Base-by-base conservation (phyloP, 1,140 invertebrate genomes). In the Drosophila ironensis region DNA sequence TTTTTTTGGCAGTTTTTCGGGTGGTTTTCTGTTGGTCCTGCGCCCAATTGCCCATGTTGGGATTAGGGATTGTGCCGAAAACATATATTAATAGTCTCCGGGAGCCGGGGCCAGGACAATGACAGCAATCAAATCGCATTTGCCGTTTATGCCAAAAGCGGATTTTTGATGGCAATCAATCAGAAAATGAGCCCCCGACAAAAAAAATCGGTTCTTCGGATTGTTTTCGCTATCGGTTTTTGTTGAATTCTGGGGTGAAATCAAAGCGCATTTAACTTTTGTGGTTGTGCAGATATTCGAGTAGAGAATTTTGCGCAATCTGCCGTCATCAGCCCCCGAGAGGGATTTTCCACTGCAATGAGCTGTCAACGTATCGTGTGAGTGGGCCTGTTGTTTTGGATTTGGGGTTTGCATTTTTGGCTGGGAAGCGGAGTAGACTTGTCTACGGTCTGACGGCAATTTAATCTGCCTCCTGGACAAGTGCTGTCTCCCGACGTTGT, bases 231-330 rank as follows among this genome's bases (percentile, higher is more conserved):
- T 40, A 17, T 47, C 33, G 47, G 33, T 35, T 69, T 61, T 47
- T 57, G 11, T 60, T 30, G 44, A 54, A 46, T 38, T 57, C 4
- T 38, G 53, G 73, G 70, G 63, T 78, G 80, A 78, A 86, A 84
- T 86, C 77, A 86, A 80, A 84, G 42, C 75, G 80, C 75, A 75
- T 86, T 86, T 86, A 86, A 86, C 81, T 75, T 86, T 51, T 86
- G 80, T 75, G 81, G 75, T 74, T 61, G 40, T 61, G 59, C 56
- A 63, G 30, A 47, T 25, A 63, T 61, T 47, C 19, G 19, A 12
- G 30, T n/a, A 17, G 9, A 52, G 57, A 50, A 12, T 47, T 72
- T 56, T 52, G 28, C 33, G 37, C 17, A 25, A 48, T 48, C 47
- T 52, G 56, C 47, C 56, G 19, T 28, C 25, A 16, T 19, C 42